A percentile compares a stretch with the other conserved stretches of the same genome.
phyloP scores from a whole-genome alignment of 2,113 vertebrate species.

The Ammodytes dubius region DNA sequence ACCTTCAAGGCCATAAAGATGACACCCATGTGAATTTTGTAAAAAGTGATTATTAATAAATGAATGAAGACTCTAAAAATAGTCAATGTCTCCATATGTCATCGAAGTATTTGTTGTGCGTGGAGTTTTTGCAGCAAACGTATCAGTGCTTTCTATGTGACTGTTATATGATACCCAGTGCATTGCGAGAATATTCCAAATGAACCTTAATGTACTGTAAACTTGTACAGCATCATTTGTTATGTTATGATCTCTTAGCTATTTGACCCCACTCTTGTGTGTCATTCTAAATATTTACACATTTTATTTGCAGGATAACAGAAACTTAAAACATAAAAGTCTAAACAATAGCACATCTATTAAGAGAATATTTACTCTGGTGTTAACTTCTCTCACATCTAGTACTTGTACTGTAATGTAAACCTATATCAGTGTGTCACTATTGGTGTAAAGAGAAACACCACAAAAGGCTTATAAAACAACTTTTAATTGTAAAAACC shows the following conservation, averaged over 20 bases:
- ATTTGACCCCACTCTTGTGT: not conserved
- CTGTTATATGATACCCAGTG: not conserved
- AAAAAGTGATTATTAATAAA: constrained; percentile 69
- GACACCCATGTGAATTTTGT: constrained; percentile 74
- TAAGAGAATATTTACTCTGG: not conserved
- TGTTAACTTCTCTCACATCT: not conserved
- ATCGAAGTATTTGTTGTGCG: not conserved
- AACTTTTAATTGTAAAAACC: constrained; percentile 63
- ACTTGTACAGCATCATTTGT: not conserved
- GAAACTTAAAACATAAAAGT: not conserved
- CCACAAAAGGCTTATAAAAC: constrained; percentile 26
- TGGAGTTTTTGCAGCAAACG: not conserved
- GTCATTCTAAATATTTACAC: constrained; percentile 4
- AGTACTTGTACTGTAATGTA: not conserved
- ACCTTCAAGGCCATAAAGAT: not conserved
- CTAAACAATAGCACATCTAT: not conserved
- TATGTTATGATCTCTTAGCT: not conserved
- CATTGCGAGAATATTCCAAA: not conserved
- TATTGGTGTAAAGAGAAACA: not conserved
- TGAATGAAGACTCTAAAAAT: constrained; percentile 70
- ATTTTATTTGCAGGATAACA: not conserved
- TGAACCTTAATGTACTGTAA: constrained; percentile 19
- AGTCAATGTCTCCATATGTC: constrained; percentile 17
- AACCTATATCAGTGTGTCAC: not conserved
- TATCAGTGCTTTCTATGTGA: not conserved